Base-by-base conservation (phyloP, 1,140 invertebrate genomes). In the Drosophila ficusphila region DNA sequence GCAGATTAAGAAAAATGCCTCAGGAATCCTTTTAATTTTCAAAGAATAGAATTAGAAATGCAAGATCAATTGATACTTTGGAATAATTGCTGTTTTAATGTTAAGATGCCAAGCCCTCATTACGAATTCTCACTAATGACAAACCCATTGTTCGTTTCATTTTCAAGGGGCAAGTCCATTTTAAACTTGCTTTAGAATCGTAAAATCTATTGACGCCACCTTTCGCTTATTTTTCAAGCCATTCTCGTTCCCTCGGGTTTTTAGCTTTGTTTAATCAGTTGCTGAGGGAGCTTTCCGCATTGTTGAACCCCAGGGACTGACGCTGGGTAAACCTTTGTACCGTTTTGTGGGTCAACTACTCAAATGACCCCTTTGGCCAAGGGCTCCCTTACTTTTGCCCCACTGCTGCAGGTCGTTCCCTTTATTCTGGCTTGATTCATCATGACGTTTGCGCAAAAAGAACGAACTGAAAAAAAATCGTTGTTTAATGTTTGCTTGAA, bases 251-350 rank as follows among this genome's bases (percentile, higher is more conserved):
- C 31, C 31, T 27, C n/a, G 38, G 69, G 53, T 8, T 64, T 57
- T 79, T 52, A 51, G 60, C 75, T 79, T 79, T 71, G 70, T 71
- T 79, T 79, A 79, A 79, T 75, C 71, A 70, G 64, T 71, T 39
- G 18, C 58, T 53, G 29, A 25, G 70, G 16, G 42, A 27, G 64
- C 25, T 69, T 54, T 74, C 31, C 57, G 29, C 44, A 39, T 54
- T 62, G 62, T 67, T 67, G 58, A 61, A 60, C 38, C 58, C 9
- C 34, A 21, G 36, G 44, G 47, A 64, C 21, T 16, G 44, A 41
- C n/a, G 62, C 33, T 39, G 56, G 44, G 36, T 41, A 42, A 68
- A 38, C 60, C 70, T 71, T 77, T 65, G 56, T 70, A 38, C 58
- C 67, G 41, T 29, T 75, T 81, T 81, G 71, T 81, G 57, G 77